Conservation (phyloP, 2,888 invertebrate species). For the Ommatoiulus sabulosus region DNA sequence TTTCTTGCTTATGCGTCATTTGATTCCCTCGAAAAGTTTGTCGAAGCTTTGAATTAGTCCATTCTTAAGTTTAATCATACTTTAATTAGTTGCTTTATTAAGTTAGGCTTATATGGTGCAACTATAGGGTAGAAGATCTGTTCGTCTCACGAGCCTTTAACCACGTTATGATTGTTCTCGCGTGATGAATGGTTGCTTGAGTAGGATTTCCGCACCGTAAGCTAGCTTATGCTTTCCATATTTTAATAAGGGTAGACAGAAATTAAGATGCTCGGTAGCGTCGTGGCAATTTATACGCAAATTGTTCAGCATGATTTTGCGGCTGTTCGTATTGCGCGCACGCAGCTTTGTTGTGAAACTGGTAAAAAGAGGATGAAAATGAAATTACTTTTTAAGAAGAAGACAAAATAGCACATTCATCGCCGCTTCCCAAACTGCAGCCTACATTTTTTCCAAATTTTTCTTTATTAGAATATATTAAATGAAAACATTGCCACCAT, state of each 20-base stretch:
- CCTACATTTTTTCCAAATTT: not conserved
- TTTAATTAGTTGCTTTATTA: slow-evolving; percentile 23
- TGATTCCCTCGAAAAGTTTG: not conserved
- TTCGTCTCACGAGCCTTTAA: not conserved
- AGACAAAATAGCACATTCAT: slow-evolving; percentile 21
- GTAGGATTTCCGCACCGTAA: slow-evolving; percentile 31
- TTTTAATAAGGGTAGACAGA: slow-evolving; percentile 24
- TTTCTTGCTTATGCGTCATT: not conserved
- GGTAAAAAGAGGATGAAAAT: slow-evolving; percentile 9
- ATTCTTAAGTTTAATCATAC: not conserved
- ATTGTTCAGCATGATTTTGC: not conserved
- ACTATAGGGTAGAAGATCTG: not conserved
- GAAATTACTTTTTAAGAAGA: slow-evolving; percentile 43
- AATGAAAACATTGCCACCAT: not conserved
- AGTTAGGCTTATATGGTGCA: not conserved
- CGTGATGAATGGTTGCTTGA: slow-evolving; percentile 31
- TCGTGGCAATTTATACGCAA: slow-evolving; percentile 36
- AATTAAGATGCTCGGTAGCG: slow-evolving; percentile 5
- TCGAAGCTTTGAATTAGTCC: not conserved
- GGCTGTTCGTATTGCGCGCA: not conserved
- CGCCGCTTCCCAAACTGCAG: not conserved
- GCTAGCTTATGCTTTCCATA: slow-evolving; percentile 39
- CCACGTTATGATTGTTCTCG: slow-evolving; percentile 36
- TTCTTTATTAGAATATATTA: slow-evolving; percentile 13
- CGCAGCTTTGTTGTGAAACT: not conserved